Evolutionary conservation across 2,113 vertebrate genomes (phyloP), one percentile per base, ranked within the genome.

Genomic region (Dinomys branickii): DNA sequence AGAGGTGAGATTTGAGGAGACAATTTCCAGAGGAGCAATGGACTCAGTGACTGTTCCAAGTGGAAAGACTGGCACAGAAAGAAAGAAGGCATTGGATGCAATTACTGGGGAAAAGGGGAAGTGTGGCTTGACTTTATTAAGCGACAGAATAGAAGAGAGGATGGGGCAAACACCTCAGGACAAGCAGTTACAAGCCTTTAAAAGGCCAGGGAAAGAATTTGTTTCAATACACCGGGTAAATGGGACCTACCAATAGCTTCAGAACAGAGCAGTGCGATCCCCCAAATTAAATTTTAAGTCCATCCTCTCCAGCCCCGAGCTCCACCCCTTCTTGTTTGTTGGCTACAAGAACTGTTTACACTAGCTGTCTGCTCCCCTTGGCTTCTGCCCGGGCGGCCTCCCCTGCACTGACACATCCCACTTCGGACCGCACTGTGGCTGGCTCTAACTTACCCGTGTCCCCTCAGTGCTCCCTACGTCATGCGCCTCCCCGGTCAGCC

Each of bases 21-120:
- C 19, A 63, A 83, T 93, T 96, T 85, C 73, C 35, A 87, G 67
- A 86, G 78, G n/a, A 63, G 33, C 80, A 83, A 83, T 2, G 35
- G 9, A 13, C 82, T 35, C 85, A 30, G 50, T 78, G 52, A 95
- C 50, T 63, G 81, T 82, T 92, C 47, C 85, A 84, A 30, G n/a
- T 30, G 22, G 35, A 93, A 96, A 94, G 77, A 83, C 4, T 69
- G 56, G 52, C 81, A 92, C 22, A 47, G 91, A 85, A 85, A 73
- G 35, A 28, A 80, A 50, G 38, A 71, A 78, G 93, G n/a, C 26
- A 78, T 0, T 83, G n/a, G 30, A 3, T 5, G 4, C 33, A 50
- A 10, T 52, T 89, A 61, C 52, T 83, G 63, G 44, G 44, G 6
- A 94, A 30, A 59, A 84, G 1, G 6, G 22, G 52, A 82, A 91